phyloP scores from a whole-genome alignment of 2,888 invertebrate species.

The Zhuqinia jingwanae region DNA sequence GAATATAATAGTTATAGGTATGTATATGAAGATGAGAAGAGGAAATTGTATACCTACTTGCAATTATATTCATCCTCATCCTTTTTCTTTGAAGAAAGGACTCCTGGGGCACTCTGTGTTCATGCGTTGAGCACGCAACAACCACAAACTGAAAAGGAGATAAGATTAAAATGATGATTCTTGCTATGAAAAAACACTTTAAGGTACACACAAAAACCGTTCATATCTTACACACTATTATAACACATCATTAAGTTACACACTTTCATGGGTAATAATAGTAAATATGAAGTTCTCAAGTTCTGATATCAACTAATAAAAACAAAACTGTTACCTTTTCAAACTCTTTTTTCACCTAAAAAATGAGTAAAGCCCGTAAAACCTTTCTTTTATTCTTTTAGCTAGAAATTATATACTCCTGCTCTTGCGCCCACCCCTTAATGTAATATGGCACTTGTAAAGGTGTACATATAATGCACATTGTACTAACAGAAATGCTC shows the following conservation, averaged over 20 bases:
- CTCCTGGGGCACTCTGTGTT: constrained; percentile 49
- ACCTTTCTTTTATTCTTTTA: constrained; percentile 26
- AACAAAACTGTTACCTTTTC: constrained; percentile 16
- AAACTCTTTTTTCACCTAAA: no score
- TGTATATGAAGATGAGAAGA: no score
- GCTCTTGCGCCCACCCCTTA: no score
- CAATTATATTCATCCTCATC: constrained; percentile 20
- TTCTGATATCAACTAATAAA: constrained; percentile 30
- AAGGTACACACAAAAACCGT: not conserved
- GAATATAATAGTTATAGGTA: no score
- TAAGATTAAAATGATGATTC: constrained; percentile 36
- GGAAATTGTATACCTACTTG: no score
- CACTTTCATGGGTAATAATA: not conserved
- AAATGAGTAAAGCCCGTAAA: no score
- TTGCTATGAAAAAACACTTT: constrained; percentile 30
- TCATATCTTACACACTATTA: constrained; percentile 8
- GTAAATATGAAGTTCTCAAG: not conserved
- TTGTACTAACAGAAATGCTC: not conserved
- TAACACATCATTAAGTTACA: constrained; percentile 36
- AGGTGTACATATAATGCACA: not conserved
- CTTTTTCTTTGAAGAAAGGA: constrained; percentile 39
- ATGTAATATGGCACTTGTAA: not conserved
- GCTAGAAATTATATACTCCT: no score
- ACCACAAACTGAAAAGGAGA: constrained; percentile 25
- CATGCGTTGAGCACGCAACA: constrained; percentile 17